Evolutionary conservation across 2,888 invertebrate species (phyloP).

Genomic region (Drosophila imparisetae): DNA sequence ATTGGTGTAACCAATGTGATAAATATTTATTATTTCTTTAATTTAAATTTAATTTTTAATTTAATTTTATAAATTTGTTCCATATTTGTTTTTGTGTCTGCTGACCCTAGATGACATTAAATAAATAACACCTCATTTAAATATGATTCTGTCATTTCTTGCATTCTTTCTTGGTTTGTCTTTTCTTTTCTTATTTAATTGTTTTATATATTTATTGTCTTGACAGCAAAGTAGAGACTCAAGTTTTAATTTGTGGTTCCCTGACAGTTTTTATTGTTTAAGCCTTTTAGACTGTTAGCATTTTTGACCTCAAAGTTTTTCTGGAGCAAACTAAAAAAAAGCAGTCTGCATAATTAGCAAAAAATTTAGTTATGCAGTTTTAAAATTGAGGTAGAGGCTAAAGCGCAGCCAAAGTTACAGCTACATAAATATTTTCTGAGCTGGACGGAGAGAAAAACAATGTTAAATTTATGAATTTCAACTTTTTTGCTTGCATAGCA

Average conservation of each 20-base stretch:
- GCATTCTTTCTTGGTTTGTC: neutral
- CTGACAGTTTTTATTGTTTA: conserved; percentile 2
- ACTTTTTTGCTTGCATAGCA: neutral
- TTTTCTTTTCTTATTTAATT: conserved; percentile 7
- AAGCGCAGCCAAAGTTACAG: neutral
- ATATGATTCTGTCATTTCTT: conserved; percentile 1
- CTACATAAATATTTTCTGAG: neutral
- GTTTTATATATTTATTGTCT: conserved; percentile 15
- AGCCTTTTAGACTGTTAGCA: conserved; percentile 21
- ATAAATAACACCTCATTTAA: neutral
- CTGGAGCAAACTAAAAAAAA: conserved; percentile 33
- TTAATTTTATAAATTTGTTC: neutral
- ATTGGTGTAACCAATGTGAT: neutral
- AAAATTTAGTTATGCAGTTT: conserved; percentile 12
- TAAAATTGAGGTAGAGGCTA: conserved; percentile 13
- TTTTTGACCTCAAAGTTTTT: conserved; percentile 25
- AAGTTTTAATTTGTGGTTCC: conserved; percentile 9
- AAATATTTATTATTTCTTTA: neutral
- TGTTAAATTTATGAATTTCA: neutral
- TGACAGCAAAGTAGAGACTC: conserved; percentile 12
- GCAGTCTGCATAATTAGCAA: conserved; percentile 37
- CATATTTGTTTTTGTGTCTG: too few relatives aligned
- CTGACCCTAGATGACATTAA: too few relatives aligned
- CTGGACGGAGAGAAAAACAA: neutral
- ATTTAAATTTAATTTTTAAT: neutral